Conservation (phyloP, 1,140 invertebrate species). For the Anoplophora glabripennis region DNA sequence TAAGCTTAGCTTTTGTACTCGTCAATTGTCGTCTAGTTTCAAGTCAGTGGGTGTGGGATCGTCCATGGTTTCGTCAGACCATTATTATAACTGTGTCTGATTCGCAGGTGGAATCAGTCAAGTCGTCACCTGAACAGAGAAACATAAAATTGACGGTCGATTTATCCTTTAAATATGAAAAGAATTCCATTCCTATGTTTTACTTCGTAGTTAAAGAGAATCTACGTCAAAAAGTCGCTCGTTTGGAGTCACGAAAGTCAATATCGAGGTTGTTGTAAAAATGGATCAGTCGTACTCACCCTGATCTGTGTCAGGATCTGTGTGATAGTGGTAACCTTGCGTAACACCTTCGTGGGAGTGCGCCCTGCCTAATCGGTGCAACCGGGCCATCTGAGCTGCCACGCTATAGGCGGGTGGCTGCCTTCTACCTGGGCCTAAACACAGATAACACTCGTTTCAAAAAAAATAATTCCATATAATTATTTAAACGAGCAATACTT, state of each 20-base stretch:
- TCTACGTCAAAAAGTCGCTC: too few species aligned
- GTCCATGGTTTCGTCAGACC: conserved; percentile 35
- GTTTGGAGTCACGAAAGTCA: too few species aligned
- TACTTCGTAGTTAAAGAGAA: too few species aligned
- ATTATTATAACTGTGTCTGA: conserved; percentile 46
- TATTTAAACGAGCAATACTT: too few species aligned
- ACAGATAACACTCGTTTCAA: conserved; percentile 1
- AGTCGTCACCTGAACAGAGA: conserved; percentile 35
- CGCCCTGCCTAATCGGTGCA: conserved; percentile 75
- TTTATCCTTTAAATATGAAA: too few species aligned
- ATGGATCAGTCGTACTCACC: conserved; percentile 41
- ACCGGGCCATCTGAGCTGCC: conserved; percentile 74
- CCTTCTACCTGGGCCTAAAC: conserved; percentile 51
- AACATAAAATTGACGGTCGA: conserved; percentile 11
- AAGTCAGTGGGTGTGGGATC: background rate
- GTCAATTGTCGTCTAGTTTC: conserved; percentile 16
- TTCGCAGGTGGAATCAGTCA: conserved; percentile 37
- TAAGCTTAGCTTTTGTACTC: conserved; percentile 9
- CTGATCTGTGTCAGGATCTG: conserved; percentile 66
- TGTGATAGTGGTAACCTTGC: conserved; percentile 69
- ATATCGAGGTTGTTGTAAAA: too few species aligned
- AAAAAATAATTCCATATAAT: background rate
- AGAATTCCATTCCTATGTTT: too few species aligned
- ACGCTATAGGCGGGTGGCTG: conserved; percentile 73
- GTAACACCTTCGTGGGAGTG: conserved; percentile 83